phyloP scores from a whole-genome alignment of 2,888 invertebrate species.

The Amblyjoppa fuscipennis region DNA sequence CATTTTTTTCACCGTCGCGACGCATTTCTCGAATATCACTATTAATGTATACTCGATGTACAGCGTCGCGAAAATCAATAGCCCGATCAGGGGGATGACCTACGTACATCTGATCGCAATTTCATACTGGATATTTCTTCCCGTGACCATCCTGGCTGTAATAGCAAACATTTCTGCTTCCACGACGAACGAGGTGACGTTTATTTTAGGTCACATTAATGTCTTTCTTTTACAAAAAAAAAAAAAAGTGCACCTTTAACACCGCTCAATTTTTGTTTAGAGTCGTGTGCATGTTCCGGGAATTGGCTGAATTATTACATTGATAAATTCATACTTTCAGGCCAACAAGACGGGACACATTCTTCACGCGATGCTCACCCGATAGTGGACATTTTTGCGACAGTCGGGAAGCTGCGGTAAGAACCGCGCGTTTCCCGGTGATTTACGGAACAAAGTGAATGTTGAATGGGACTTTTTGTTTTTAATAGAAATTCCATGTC shows the following conservation, averaged over 20 bases:
- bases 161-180: background rate
- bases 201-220: too few species aligned
- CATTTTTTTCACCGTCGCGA: background rate
- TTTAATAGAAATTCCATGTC: background rate
- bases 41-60: background rate
- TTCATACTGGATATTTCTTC: background rate
- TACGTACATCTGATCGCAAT: background rate
- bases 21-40: background rate
- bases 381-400: background rate
- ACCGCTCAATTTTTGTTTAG: too few species aligned
- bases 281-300: too few species aligned
- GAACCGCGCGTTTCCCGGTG: background rate
- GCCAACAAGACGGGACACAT: conserved; percentile 34
- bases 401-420: background rate
- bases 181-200: background rate
- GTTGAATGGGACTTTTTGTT: too few species aligned
- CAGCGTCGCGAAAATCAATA: background rate
- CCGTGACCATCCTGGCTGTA: background rate
- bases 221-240: too few species aligned
- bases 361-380: conserved; percentile 27
- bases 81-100: background rate
- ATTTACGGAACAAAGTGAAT: background rate
- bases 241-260: too few species aligned
- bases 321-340: background rate
- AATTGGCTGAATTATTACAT: background rate